Percentiles rank a stretch among this genome's conserved stretches.
phyloP scores from a whole-genome alignment of 1,140 invertebrate species.

The Drosophila dunni region DNA sequence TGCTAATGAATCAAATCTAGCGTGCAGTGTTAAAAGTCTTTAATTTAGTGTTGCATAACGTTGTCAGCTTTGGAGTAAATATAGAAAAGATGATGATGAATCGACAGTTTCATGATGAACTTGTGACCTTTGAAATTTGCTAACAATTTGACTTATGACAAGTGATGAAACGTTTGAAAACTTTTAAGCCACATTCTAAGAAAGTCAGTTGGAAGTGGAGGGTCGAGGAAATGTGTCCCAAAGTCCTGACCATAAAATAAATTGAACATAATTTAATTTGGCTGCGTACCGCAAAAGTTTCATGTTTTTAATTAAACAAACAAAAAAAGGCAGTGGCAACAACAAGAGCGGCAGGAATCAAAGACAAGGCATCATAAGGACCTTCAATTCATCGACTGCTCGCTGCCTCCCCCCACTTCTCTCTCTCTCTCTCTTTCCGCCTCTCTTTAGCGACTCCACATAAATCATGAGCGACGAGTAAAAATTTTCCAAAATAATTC shows the following conservation, averaged over 20 bases:
- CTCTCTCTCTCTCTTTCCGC: background rate
- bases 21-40: background rate
- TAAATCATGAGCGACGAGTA: constrained; percentile 70
- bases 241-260: constrained; percentile 46
- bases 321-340: constrained; percentile 14
- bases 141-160: constrained; percentile 20
- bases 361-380: constrained; percentile 36
- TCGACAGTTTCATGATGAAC: background rate
- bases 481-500: constrained; percentile 74
- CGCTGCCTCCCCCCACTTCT: background rate
- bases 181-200: constrained; percentile 15
- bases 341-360: constrained; percentile 32
- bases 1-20: constrained; percentile 36
- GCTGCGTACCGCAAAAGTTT: constrained; percentile 43
- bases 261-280: constrained; percentile 60
- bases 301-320: constrained; percentile 53
- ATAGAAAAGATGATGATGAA: background rate
- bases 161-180: constrained; percentile 13
- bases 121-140: constrained; percentile 11
- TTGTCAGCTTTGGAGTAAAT: background rate
- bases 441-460: constrained; percentile 42
- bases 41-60: background rate
- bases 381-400: constrained; percentile 33
- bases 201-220: background rate
- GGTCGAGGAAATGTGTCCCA: background rate